Base-by-base conservation (phyloP, 2,797 vertebrate genomes). In the Pitangus sulphuratus region DNA sequence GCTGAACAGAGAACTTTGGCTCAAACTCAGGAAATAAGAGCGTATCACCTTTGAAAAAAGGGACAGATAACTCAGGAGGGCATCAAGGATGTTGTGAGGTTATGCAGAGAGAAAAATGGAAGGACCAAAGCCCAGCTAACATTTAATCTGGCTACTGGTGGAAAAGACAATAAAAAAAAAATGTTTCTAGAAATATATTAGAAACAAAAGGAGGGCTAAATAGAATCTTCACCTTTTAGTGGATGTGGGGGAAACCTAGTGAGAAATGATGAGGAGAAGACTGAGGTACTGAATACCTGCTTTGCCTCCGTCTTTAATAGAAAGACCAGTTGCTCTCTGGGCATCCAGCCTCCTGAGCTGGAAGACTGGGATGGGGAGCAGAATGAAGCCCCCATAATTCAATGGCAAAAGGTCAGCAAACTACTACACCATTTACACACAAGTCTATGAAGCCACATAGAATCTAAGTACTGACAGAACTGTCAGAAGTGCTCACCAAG, bases 391-490 rank as follows among this genome's bases (percentile, higher is more conserved):
- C 40, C 11, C 56, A 31, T 9, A 48, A 48, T 48, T 25, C 47
- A 48, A 48, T 5, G 15, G 47, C 25, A 48, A 26, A 48, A 15
- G 47, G 18, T 28, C 47, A 54, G 25, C 28, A 25, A 54, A 60
- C 60, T 56, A 31, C 25, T 48, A 14, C 10, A 42, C 26, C 15
- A 61, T 40, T 35, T 28, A 24, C 22, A 26, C 31, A 31, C 25
- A 57, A 45, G n/a, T 45, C 0, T 0, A 78, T 15, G 31, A 51
- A 25, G 8, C 9, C 25, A 26, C 25, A 45, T 5, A 45, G 50
- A 64, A 70, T 65, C 8, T n/a, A 58, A 50, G 30, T 16, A 40
- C 65, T 31, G 10, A 71, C 4, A 11, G 28, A 57, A 21, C 3
- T 14, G 39, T 17, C 1, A 0, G 30, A 53, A 65, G 10, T 28